Evolutionary conservation across 2,888 invertebrate genomes (phyloP), one percentile per base, ranked within the genome.

Genomic region (Actias luna): DNA sequence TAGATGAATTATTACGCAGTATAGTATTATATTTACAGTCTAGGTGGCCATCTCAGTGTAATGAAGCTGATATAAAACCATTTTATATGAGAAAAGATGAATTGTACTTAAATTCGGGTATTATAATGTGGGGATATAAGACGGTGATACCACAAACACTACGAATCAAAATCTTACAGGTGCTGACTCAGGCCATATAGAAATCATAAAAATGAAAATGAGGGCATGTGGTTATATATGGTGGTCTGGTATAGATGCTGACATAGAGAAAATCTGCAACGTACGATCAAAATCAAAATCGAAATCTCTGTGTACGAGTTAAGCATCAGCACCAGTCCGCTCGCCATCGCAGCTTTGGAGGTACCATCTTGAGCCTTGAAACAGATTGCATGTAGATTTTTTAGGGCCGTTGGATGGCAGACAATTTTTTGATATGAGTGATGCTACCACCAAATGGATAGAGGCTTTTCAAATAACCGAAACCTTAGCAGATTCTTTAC

Each of bases 141-240:
- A 22, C 22, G 22, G 46, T 50, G 8, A 25, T 50, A 22, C 46
- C 46, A n/a, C 50, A 62, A 1, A 1, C 35, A 0, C 65, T 62
- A 25, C 46, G 65, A 8, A 29, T 35, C 2, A 46, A 27, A 2
- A 36, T 70, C 14, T 8, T 68, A 16, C 22, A 36, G 7, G 39
- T 65, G 14, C 18, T 68, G 27, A 67, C 18, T 65, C 62, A 2
- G 59, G 60, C 0, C 69, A 69, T 58, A 66, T 68, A 66, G 69
- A 68, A 8, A 65, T 69, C 1, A 67, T 67, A 0, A 66, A 68
- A 36, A 64, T 65, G 0, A 68, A 68, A 35, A 58, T 62, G 3
- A 31, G 64, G 33, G 69, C 67, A 0, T 62, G 71, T 0, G 68
- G 67, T 36, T 67, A 68, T 22, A 69, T 69, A 33, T 64, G 67